phyloP scores from a whole-genome alignment of 2,797 vertebrate species.

The Halcyon leucocephala region DNA sequence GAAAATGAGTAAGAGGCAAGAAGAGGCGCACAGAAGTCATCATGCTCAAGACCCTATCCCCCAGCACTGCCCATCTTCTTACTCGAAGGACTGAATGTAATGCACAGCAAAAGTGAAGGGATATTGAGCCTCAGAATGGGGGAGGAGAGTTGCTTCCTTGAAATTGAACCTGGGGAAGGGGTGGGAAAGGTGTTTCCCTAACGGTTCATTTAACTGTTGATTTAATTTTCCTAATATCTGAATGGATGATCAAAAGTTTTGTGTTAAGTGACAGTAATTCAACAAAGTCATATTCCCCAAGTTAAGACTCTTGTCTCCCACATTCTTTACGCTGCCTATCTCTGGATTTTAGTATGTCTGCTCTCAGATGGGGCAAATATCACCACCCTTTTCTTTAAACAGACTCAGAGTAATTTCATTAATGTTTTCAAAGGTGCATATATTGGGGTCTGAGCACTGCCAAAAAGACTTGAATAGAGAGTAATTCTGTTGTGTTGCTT shows the following conservation, averaged over 20 bases:
- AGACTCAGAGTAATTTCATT: not conserved
- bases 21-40: fast-evolving
- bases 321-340: fast-evolving
- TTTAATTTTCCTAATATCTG: not conserved
- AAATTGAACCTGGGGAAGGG: not conserved
- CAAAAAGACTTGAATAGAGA: not conserved
- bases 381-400: not conserved
- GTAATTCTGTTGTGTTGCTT: not conserved
- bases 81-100: fast-evolving
- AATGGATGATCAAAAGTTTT: not conserved
- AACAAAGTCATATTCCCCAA: not conserved
- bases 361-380: fast-evolving
- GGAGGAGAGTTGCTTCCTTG: not conserved
- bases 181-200: not conserved
- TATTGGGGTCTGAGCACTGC: not conserved
- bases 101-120: not conserved
- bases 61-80: fast-evolving
- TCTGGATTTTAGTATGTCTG: not conserved
- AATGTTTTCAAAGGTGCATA: not conserved
- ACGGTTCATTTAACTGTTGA: not conserved
- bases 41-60: fast-evolving
- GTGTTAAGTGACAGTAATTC: not conserved
- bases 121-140: not conserved
- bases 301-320: not conserved
- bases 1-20: not conserved